Evolutionary conservation across 2,797 vertebrate genomes (phyloP).

Genomic region (Clarias fuscus): DNA sequence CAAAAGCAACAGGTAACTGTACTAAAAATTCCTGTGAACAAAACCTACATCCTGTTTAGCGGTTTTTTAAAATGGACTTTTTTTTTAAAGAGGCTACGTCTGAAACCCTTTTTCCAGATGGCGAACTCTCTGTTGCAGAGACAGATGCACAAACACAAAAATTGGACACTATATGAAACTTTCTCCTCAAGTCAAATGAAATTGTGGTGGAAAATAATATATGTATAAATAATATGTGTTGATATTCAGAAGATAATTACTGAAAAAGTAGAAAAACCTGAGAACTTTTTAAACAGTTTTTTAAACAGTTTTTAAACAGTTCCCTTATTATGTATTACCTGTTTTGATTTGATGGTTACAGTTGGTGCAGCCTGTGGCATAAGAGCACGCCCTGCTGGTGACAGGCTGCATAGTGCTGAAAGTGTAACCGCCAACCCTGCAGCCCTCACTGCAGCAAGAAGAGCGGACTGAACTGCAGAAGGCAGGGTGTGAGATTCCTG

Average conservation of each 20-base stretch:
- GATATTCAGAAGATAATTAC: too few species aligned
- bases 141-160: background rate
- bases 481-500: slow-evolving; percentile 81
- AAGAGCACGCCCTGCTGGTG: slow-evolving; percentile 78
- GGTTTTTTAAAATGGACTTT: background rate
- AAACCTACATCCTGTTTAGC: background rate
- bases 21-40: background rate
- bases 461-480: slow-evolving; percentile 84
- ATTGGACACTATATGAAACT: background rate
- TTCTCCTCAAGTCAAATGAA: background rate
- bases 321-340: slow-evolving; percentile 74
- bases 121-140: background rate
- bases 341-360: slow-evolving; percentile 90
- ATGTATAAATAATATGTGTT: background rate
- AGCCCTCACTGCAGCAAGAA: slow-evolving; percentile 82
- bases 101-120: background rate
- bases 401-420: slow-evolving; percentile 86
- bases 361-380: slow-evolving; percentile 78
- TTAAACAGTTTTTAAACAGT: too few species aligned
- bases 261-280: background rate
- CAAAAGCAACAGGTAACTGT: background rate
- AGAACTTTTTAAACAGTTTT: too few species aligned
- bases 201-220: background rate
- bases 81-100: background rate
- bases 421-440: slow-evolving; percentile 77